phyloP scores from a whole-genome alignment of 35 echinoderm and acorn worm genomes.

The Heliocidaris tuberculata region DNA sequence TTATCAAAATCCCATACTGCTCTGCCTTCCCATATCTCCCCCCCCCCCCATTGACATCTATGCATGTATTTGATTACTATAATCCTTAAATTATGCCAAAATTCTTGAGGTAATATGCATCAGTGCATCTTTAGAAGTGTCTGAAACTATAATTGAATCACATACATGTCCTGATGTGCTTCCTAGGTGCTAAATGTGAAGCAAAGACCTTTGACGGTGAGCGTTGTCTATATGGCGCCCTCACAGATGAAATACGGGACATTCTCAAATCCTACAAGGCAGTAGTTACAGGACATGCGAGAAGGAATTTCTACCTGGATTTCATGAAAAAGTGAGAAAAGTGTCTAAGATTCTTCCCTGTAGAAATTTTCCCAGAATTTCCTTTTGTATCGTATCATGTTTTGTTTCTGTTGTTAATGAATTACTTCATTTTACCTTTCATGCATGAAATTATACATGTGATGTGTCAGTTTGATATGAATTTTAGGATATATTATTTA shows the following conservation, averaged over 20 bases:
- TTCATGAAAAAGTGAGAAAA: constrained; percentile 79
- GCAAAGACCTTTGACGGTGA: constrained; percentile 99
- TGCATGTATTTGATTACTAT: no score
- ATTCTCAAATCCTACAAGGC: constrained; percentile 87
- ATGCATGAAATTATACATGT: neutral
- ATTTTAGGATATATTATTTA: neutral
- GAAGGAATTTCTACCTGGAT: constrained; percentile 75
- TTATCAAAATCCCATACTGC: no score
- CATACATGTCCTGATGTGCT: neutral
- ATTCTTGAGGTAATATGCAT: no score
- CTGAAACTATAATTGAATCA: neutral
- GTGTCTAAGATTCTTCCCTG: neutral
- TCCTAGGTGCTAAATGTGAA: constrained; percentile 90
- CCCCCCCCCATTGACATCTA: no score
- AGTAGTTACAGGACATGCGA: constrained; percentile 62
- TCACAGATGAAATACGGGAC: constrained; percentile 94
- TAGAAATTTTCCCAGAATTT: neutral
- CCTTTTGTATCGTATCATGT: neutral
- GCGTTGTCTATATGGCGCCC: constrained; percentile 96
- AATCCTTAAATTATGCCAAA: no score
- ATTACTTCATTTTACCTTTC: neutral
- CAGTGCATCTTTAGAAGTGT: no score
- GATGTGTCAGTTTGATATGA: neutral
- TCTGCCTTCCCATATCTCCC: no score
- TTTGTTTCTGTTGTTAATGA: neutral